Evolutionary conservation across 2,888 invertebrate genomes (phyloP).

Genomic region (Lacanobia wlatinum): DNA sequence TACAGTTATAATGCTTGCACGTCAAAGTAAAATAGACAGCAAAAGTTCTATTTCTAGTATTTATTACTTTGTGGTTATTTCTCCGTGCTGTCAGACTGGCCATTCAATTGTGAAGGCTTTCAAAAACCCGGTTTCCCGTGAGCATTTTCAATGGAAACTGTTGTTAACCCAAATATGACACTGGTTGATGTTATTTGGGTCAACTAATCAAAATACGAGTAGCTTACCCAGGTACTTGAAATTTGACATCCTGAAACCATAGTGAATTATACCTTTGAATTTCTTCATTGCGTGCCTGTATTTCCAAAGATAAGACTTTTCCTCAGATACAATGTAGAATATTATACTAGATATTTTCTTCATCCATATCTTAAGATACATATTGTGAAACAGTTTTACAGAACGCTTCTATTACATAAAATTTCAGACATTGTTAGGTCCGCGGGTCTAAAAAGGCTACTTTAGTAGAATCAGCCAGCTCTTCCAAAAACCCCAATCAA

Average conservation of each 20-base stretch:
- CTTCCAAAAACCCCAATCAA: too few species aligned
- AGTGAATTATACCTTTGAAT: neutral
- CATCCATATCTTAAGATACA: neutral
- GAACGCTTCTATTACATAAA: neutral
- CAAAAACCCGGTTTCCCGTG: neutral
- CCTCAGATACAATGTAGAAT: neutral
- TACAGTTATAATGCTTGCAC: neutral
- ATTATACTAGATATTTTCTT: neutral
- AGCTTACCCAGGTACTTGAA: neutral
- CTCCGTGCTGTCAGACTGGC: neutral
- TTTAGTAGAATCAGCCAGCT: too few species aligned
- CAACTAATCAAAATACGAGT: neutral
- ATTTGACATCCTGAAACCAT: neutral
- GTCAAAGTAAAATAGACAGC: slow-evolving; percentile 7
- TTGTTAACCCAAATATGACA: neutral
- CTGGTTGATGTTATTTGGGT: neutral
- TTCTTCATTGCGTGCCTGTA: neutral
- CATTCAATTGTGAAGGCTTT: slow-evolving; percentile 14
- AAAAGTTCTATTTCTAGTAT: neutral
- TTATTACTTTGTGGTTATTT: slow-evolving; percentile 5
- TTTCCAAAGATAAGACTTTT: neutral
- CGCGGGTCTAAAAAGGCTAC: too few species aligned
- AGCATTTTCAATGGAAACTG: neutral
- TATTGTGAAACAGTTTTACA: neutral
- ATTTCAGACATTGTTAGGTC: too few species aligned